Base-by-base conservation (phyloP, 2,797 vertebrate species). In the Pangasius krempfi region DNA sequence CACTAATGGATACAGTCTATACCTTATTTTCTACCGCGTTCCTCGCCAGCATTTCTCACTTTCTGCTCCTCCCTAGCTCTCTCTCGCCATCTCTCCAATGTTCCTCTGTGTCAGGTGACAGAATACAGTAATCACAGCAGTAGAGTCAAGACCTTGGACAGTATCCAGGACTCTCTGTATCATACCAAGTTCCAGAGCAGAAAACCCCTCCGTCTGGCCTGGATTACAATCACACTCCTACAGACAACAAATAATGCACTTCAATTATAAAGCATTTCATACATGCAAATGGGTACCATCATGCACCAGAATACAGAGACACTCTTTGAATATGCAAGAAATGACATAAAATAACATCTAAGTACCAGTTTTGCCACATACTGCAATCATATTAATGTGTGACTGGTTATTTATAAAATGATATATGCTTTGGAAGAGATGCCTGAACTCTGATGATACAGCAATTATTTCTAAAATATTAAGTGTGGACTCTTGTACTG, bases 81-180 rank as follows among this genome's bases (percentile, higher is more conserved):
- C 58, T 37, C 40, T 52, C 13, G 40, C 68, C 33, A 33, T 83
- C 56, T 12, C 25, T 81, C 13, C 73, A 68, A 70, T 60, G 44
- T 76, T 30, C n/a, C 27, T 27, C 78, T 66, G 30, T 25, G 12
- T 78, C 54, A 76, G 79, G 56, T 60, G 40, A 84, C 5, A 84
- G 80, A 87, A 90, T 40, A 60, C 79, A 87, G 85, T 79, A 84
- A 87, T 72, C 25, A 7, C 80, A 75, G 14, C 64, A 82, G 84
- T 75, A 68, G 40, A 87, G 25, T 85, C 52, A 13, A 44, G 60
- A 85, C 85, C 70, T 84, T 87, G 87, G 89, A 89, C 47, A 64
- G 70, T 33, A 12, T 85, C 86, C 86, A 91, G 79, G 8, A n/a
- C 62, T 82, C 30, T 86, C 86, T 85, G 66, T 37, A 47, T 90